Conservation (phyloP, 1,140 invertebrate genomes). For the Kradibia gibbosae region DNA sequence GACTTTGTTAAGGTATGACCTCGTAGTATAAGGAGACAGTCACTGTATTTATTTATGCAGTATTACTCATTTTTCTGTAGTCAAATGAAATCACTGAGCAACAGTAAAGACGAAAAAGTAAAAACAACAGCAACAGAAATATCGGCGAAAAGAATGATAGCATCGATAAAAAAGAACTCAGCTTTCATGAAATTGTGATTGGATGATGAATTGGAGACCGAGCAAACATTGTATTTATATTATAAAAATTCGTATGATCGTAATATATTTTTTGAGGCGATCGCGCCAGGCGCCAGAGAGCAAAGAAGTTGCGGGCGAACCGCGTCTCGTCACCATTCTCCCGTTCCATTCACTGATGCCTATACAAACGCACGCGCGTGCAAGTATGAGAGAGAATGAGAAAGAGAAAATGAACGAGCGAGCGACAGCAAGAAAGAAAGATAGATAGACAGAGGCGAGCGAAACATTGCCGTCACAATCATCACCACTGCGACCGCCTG, state of each 20-base stretch:
- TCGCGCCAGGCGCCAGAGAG: background rate
- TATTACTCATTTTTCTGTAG: conserved; percentile 40
- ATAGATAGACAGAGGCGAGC: no score
- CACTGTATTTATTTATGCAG: conserved; percentile 17
- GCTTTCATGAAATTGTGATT: conserved; percentile 27
- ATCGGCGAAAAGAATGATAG: background rate
- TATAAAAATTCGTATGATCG: conserved; percentile 21
- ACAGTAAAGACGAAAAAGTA: background rate
- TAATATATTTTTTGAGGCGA: conserved; percentile 21
- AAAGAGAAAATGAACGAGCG: no score
- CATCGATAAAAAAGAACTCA: background rate
- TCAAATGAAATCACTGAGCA: background rate
- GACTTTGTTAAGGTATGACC: conserved; percentile 28
- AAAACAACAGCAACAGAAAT: background rate
- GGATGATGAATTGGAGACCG: background rate
- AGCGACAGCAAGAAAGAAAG: no score
- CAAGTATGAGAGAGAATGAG: no score
- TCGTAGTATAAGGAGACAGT: conserved; percentile 26
- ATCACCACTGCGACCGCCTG: no score
- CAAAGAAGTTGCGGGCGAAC: background rate
- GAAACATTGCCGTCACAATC: no score
- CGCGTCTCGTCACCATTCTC: conserved; percentile 22
- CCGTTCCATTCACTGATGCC: background rate
- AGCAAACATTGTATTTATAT: background rate
- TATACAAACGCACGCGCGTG: no score